These are phyloP conservation scores for Ammodytes dubius DNA, from an alignment of 2,113 vertebrate genomes.

Conservation along the genomic window DNA sequence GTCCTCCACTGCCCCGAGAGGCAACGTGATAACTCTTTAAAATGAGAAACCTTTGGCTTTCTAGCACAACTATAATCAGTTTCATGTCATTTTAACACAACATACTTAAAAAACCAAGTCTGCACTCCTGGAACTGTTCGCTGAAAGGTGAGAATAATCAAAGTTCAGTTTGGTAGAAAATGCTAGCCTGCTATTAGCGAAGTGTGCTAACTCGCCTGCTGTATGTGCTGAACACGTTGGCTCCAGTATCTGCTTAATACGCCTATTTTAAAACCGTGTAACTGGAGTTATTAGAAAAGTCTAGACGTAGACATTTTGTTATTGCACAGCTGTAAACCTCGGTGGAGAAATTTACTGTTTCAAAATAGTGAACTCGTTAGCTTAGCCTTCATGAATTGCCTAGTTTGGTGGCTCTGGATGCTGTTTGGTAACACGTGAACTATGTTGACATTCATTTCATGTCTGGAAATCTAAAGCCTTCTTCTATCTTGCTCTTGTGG, in stretches of 20 bases:
- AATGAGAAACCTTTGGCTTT: slow-evolving; percentile 54
- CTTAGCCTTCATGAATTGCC: not conserved
- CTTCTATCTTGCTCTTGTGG: not conserved
- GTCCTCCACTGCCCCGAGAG: slow-evolving; percentile 48
- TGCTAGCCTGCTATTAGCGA: slow-evolving; percentile 12
- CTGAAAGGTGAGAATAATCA: slow-evolving; percentile 53
- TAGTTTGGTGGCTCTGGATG: not conserved
- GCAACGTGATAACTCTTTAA: slow-evolving; percentile 76
- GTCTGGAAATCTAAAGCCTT: too few species aligned
- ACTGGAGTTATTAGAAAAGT: not conserved
- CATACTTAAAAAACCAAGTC: not conserved
- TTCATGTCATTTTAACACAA: not conserved
- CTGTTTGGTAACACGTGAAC: not conserved
- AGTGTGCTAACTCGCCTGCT: slow-evolving; percentile 19
- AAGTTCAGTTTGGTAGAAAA: not conserved
- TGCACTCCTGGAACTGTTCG: not conserved
- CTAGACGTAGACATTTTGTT: fast-evolving
- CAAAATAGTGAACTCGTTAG: not conserved
- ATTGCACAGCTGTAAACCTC: not conserved
- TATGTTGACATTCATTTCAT: not conserved
- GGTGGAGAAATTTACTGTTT: not conserved
- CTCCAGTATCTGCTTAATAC: not conserved
- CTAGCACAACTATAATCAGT: not conserved
- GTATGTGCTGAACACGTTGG: slow-evolving; percentile 60
- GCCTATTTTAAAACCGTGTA: not conserved